phyloP scores from a whole-genome alignment of 2,113 vertebrate genomes.

The Apteryx mantelli region DNA sequence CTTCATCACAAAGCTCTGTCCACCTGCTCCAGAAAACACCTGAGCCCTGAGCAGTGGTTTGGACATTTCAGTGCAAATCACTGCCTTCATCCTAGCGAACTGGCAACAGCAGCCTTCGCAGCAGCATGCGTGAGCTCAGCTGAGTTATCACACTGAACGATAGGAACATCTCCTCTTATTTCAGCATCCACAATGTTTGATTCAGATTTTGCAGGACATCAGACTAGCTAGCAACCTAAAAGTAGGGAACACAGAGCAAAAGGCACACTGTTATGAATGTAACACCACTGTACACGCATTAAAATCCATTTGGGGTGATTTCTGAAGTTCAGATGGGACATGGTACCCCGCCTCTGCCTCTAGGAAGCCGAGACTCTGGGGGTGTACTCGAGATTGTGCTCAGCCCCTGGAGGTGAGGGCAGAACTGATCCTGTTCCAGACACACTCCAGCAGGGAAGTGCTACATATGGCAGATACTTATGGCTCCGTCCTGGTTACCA shows the following conservation, averaged over 20 bases:
- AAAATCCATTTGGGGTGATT: neutral
- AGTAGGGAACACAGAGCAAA: neutral
- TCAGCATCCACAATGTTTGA: neutral
- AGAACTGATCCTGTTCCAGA: neutral
- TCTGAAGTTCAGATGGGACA: rapidly evolving
- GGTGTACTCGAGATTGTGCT: neutral
- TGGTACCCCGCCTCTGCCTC: neutral
- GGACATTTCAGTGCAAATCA: neutral
- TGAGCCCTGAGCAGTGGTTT: neutral
- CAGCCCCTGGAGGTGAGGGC: neutral
- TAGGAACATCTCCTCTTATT: neutral
- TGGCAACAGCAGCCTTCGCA: neutral
- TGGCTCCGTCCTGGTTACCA: neutral
- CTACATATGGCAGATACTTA: neutral
- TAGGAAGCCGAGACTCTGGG: neutral
- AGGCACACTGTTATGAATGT: neutral
- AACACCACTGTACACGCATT: neutral
- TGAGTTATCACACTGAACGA: neutral
- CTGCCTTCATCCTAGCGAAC: neutral
- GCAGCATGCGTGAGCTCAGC: neutral
- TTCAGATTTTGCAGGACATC: neutral
- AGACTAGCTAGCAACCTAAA: neutral
- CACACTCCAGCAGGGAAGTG: neutral
- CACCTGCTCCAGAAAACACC: neutral
- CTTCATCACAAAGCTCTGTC: neutral